phyloP scores from a whole-genome alignment of 2,888 invertebrate genomes.

The Sinodicranocentrus sp. region DNA sequence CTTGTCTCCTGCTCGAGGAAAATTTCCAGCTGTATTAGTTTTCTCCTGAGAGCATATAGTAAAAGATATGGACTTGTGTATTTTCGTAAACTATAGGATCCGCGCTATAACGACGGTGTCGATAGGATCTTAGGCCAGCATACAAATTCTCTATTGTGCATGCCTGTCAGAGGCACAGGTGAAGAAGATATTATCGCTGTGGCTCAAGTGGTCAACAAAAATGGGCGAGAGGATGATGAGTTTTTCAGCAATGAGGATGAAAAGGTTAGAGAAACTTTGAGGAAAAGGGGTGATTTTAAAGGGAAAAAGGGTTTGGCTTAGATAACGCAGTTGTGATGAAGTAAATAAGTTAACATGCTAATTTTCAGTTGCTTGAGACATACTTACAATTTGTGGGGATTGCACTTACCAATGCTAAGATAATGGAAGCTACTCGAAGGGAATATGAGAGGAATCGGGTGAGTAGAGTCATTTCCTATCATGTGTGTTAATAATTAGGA shows the following conservation, averaged over 20 bases:
- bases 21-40: no score
- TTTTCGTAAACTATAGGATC: no score
- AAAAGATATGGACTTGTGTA: no score
- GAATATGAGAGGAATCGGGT: constrained; percentile 81
- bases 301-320: no score
- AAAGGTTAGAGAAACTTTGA: constrained; percentile 79
- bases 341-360: no score
- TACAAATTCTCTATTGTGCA: constrained; percentile 79
- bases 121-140: constrained; percentile 80
- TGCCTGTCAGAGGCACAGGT: constrained; percentile 78
- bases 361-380: constrained; percentile 80
- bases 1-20: not conserved
- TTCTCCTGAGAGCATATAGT: no score
- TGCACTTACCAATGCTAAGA: constrained; percentile 81
- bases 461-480: no score
- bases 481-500: no score
- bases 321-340: no score
- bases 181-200: constrained; percentile 79
- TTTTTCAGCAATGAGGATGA: constrained; percentile 78
- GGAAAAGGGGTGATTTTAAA: no score
- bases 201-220: constrained; percentile 79
- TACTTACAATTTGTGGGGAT: constrained; percentile 81
- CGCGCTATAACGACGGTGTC: constrained; percentile 80
- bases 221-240: constrained; percentile 77
- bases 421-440: constrained; percentile 80